Conservation (phyloP, 2,888 invertebrate species). For the Drosophila hamatofila region DNA sequence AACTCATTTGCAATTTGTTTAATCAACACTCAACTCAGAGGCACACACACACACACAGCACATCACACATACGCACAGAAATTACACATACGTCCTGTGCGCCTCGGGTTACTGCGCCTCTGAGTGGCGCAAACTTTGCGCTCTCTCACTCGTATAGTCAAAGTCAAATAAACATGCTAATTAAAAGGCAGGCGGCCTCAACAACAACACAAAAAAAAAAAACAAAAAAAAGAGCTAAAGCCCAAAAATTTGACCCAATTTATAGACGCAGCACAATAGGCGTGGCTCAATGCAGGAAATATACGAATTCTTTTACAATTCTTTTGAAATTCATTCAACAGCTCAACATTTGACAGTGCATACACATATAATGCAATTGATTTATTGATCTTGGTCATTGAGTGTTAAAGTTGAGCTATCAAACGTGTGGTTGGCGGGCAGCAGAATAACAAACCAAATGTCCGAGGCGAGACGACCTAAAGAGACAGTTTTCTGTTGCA, state of each 20-base stretch:
- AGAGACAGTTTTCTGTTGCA: background rate
- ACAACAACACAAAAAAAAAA: constrained; percentile 2
- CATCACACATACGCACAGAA: constrained; percentile 55
- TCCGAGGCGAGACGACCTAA: background rate
- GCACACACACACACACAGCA: constrained; percentile 40
- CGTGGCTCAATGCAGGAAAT: background rate
- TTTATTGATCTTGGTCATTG: background rate
- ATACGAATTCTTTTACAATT: constrained; percentile 1
- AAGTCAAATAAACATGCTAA: constrained; percentile 79
- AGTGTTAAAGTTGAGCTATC: background rate
- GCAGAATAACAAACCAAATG: background rate
- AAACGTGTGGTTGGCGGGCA: background rate
- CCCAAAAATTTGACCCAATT: constrained; percentile 69
- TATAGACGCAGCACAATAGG: constrained; percentile 36
- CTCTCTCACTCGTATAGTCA: constrained; percentile 41
- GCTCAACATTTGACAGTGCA: background rate
- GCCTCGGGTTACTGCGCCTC: constrained; percentile 19
- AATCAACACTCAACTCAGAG: constrained; percentile 71
- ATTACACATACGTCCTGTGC: constrained; percentile 38
- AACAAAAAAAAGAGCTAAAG: background rate
- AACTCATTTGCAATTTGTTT: constrained; percentile 80
- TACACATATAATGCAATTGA: background rate
- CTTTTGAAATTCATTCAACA: background rate
- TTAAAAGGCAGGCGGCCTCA: constrained; percentile 62
- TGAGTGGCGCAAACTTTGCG: constrained; percentile 46